Base-by-base conservation (phyloP, 2,888 invertebrate species). In the Phania funesta region DNA sequence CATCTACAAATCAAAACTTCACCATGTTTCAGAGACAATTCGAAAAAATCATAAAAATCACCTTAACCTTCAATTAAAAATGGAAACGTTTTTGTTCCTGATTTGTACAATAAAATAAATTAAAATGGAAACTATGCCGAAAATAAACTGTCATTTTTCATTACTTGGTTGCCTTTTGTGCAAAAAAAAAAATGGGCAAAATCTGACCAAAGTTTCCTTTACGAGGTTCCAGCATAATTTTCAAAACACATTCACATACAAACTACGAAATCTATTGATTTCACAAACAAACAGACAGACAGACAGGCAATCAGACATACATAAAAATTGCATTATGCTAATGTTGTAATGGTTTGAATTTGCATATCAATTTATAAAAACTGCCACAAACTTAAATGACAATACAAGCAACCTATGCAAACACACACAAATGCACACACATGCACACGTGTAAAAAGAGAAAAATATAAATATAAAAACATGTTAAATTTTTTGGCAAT, bases 311-410 rank as follows among this genome's bases (percentile, higher is more conserved):
- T 13, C 56, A 13, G 13, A 46, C 24, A 24, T 20, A 54, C 71
- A 75, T 65, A 52, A 65, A 79, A 87, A 87, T 85, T 85, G 83
- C 83, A 85, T 86, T 86, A 89, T 68, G 75, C 65, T 87, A 86
- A 88, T 87, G 87, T 84, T 83, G 85, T 85, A 86, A 86, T 85
- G 86, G 85, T 84, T 83, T 35, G 81, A 87, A 89, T 89, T 89
- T 89, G 89, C 89, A 89, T 89, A 86, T 65, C 81, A 83, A 75
- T 76, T 81, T 76, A 78, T 73, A 71, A 80, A 78, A 68, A 64
- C 56, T 75, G 74, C 38, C 67, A 75, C 65, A 71, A 62, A 41
- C 44, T 68, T 38, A 44, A 46, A 16, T 41, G 24, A 64, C 32
- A 78, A 26, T 52, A 18, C 18, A 22, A 22, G 26, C 50, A 1